Base-by-base conservation (phyloP, 2,113 vertebrate genomes). In the Rousettus leschenaultii region DNA sequence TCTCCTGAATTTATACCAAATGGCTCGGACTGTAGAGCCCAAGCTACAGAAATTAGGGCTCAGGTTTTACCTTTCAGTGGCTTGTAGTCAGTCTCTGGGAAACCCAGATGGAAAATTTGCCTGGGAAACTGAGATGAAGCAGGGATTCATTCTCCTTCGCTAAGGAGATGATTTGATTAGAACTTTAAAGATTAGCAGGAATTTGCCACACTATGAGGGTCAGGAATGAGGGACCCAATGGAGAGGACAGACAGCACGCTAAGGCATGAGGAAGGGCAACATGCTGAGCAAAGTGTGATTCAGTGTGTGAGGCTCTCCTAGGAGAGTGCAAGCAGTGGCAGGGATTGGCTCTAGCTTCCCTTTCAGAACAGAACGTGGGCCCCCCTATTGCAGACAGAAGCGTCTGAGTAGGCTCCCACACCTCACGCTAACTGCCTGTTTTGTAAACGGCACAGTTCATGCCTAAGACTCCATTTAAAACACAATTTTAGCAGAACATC, bases 361-460 rank as follows among this genome's bases (percentile, higher is more conserved):
- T 40, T 0, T 5, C 0, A 30, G 33, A 11, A 2, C 53, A 57
- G 51, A 53, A 18, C 53, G 4, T 1, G n/a, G n/a, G 30, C 26
- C 55, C 14, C 14, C 40, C 45, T 33, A 61, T 12, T 11, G 2
- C 2, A 3, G 16, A 59, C 55, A 65, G 21, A 78, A 26, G 28
- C 11, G 2, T 43, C 16, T 26, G 16, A 40, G 4, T 5, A 43
- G n/a, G 30, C 22, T 48, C 33, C 57, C 35, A 57, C 2, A 22
- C 2, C 11, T 61, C 55, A 12, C 24, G 21, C 48, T 22, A 2
- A 6, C 48, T 24, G 35, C 51, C 18, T 65, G 18, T 33, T 82
- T 68, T 57, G 30, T 61, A 28, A 83, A 48, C 18, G 66, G 8
- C 26, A 43, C 10, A 12, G 28, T 18, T 74, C 35, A 57, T 22